Base-by-base conservation (phyloP, 30 jellyfish, hydroid and myxozoan species). In the Haliclystus octoradiatus region DNA sequence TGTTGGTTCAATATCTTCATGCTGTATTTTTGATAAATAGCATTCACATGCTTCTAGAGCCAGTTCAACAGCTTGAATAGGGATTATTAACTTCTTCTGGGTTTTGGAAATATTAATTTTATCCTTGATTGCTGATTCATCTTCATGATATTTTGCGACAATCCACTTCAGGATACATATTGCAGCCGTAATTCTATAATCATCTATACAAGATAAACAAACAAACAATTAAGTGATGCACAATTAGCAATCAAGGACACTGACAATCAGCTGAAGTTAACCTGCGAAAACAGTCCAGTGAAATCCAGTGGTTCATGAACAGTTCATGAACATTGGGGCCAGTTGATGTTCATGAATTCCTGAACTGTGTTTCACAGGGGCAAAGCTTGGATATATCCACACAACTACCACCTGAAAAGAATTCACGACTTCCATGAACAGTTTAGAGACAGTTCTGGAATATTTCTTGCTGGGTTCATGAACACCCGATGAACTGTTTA, bases 21-120 rank as follows among this genome's bases (percentile, higher is more conserved):
- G 96, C 15, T 73, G 79, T 62, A 68, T 73, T 28, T 78, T 52
- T 33, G 67, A 74, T 2, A 85, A 27, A 57, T 50, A 79, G n/a
- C 72, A 75, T 5, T 72, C 66, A 49, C 96, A 78, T 0, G 93
- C 96, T 52, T 79, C 78, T 74, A 77, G 57, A 0, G 93, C 93
- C 4, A 85, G 79, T 22, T 61, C 60, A 31, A 85, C 34, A 19
- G 84, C 85, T 31, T 70, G 51, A 23, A 91, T 2, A 31, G 96
- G 33, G 13, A 82, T n/a, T 1, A 63, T 29, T 19, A 40, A 40
- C 14, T 5, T 19, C 9, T 40, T 19, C 57, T 40, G 14, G 9
- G 57, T 40, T 9, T 9, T 40, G 19, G 57, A 5, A 5, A 5
- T 19, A 5, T 40, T 40, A 9, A 5, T 40, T 9, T 5, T 40